Evolutionary conservation across 2,797 vertebrate genomes (phyloP).

Genomic region (Neomorphus geoffroyi): DNA sequence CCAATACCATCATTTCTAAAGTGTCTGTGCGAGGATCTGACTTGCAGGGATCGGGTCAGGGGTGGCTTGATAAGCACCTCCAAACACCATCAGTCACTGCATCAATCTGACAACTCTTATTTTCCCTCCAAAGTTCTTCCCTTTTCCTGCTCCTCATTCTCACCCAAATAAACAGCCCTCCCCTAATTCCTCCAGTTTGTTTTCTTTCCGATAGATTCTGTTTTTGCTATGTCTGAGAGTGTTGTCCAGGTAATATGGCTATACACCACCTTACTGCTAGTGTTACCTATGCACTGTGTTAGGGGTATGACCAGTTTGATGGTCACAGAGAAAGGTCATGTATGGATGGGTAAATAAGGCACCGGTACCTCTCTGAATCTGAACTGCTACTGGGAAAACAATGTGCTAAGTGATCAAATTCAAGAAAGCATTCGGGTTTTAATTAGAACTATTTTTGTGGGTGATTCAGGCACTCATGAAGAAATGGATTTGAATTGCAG

Average conservation of each 20-base stretch:
- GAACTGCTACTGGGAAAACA: not conserved
- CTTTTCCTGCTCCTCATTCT: not conserved
- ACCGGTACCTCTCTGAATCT: not conserved
- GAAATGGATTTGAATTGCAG: not conserved
- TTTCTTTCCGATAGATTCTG: fast-evolving
- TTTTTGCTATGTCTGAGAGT: not conserved
- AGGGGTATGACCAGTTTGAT: not conserved
- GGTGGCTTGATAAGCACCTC: not conserved
- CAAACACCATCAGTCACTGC: not conserved
- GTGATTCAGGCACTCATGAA: not conserved
- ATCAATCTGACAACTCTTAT: not conserved
- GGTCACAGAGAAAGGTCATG: fast-evolving
- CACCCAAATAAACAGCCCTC: not conserved
- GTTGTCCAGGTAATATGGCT: not conserved
- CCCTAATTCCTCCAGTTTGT: no score
- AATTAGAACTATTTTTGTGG: not conserved
- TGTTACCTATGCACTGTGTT: not conserved
- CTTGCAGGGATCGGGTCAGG: not conserved
- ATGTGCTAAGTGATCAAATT: not conserved
- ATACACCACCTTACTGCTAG: not conserved
- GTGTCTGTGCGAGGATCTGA: not conserved
- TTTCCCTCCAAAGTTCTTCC: not conserved
- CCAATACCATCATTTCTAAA: not conserved
- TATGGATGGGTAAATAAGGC: not conserved
- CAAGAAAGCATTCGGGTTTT: not conserved